A percentile compares a stretch with the other conserved stretches of the same genome.
phyloP scores from a whole-genome alignment of 2,888 invertebrate species.

The Tetranychus truncatus region DNA sequence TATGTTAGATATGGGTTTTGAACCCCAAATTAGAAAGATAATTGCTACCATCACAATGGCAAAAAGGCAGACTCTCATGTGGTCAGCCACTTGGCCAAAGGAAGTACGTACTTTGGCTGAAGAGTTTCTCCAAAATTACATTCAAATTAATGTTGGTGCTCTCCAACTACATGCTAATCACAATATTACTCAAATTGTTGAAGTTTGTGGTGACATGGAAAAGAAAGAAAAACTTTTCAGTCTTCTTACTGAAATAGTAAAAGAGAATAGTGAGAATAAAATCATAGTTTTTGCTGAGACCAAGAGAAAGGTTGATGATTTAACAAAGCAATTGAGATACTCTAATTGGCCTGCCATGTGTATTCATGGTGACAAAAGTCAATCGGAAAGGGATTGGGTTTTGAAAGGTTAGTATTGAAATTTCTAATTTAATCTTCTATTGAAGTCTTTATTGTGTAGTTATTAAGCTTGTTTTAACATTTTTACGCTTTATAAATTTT shows the following conservation, averaged over 20 bases:
- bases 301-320: conserved; percentile 81
- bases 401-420: conserved; percentile 31
- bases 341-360: conserved; percentile 47
- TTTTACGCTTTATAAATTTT: too few species aligned
- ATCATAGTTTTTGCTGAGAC: conserved; percentile 96
- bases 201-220: conserved; percentile 82
- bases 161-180: conserved; percentile 80
- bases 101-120: conserved; percentile 85
- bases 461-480: too few species aligned
- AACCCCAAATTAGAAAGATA: conserved; percentile 86
- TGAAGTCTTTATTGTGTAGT: background rate
- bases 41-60: conserved; percentile 67
- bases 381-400: conserved; percentile 39
- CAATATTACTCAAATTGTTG: conserved; percentile 87
- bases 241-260: conserved; percentile 59
- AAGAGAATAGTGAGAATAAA: conserved; percentile 62
- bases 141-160: conserved; percentile 93
- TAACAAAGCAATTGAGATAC: conserved; percentile 58
- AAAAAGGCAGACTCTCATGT: conserved; percentile 88
- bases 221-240: conserved; percentile 68
- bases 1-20: conserved; percentile 96
- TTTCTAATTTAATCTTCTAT: too few species aligned
- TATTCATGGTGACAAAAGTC: conserved; percentile 42
- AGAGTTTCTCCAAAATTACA: conserved; percentile 82
- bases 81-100: conserved; percentile 99